Base-by-base conservation (phyloP, 2,797 vertebrate genomes). In the Danio choprae region DNA sequence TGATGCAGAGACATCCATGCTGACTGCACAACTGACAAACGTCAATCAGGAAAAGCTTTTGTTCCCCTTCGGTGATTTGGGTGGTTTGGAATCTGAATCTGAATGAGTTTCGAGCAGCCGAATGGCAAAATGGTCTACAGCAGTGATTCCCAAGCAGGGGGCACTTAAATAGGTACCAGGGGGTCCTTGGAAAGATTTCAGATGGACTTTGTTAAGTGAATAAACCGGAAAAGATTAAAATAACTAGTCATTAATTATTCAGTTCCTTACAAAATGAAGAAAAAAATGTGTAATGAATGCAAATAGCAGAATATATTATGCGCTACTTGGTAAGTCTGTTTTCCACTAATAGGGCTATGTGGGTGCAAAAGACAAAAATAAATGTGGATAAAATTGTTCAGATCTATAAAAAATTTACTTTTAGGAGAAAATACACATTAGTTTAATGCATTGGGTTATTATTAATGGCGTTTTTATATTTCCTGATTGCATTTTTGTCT, bases 61-160 rank as follows among this genome's bases (percentile, higher is more conserved):
- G 78, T 65, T 72, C 36, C 78, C 62, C 78, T 80, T 80, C 69
- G 56, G 70, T 48, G 78, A 48, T 80, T 73, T 80, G 22, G 59
- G 56, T 58, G 60, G 41, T 48, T 73, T 65, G 50, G 60, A 64
- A 73, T 79, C 38, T 58, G 53, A 56, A 70, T 70, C 48, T 41
- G 58, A 78, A 70, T 78, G 43, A 78, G 68, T 51, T 43, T 20
- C 29, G 46, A 62, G 73, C 16, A 56, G 44, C 59, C 48, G 44
- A 63, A 79, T 46, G 22, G 7, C 50, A 65, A 22, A 46, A 70
- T 4, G 10, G 40, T 65, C 59, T 36, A 56, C 59, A 20, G 48
- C 69, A 22, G 41, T 50, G 12, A 41, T 63, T 75, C 59, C 59
- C 44, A 44, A 6, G 7, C 59, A 75, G 46, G 6, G 11, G 7